Percentiles rank a stretch among this genome's conserved stretches.
These are phyloP conservation scores for Leptopilina drosophilae DNA, from an alignment of 2,888 invertebrate genomes.

Conservation along the genomic window DNA sequence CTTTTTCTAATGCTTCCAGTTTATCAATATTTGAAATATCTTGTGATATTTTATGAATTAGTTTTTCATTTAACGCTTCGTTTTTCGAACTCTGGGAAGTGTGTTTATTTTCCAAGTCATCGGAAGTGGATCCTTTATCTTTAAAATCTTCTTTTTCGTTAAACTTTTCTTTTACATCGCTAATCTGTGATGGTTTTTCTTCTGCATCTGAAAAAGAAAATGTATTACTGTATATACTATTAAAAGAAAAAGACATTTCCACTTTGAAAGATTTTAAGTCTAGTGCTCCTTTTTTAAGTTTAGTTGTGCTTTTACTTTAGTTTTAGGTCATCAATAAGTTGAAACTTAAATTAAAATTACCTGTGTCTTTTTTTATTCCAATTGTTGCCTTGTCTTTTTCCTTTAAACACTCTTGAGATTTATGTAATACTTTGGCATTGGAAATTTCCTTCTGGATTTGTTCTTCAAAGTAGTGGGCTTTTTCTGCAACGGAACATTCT, in stretches of 20 bases:
- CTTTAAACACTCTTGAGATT: constrained; percentile 53
- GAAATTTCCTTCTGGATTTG: constrained; percentile 80
- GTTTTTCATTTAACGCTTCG: background rate
- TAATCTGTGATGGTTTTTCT: background rate
- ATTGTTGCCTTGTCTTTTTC: constrained; percentile 17
- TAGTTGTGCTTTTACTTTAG: too few species aligned
- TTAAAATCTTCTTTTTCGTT: constrained; percentile 37
- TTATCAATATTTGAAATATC: background rate
- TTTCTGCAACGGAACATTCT: constrained; percentile 79
- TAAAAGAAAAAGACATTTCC: background rate
- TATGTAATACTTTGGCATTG: constrained; percentile 57
- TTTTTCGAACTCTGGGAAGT: too few species aligned
- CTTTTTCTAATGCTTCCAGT: constrained; percentile 21
- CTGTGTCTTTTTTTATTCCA: background rate
- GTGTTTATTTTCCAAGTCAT: too few species aligned
- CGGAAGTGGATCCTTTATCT: constrained; percentile 11
- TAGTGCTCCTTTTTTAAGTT: too few species aligned
- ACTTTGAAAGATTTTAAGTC: too few species aligned
- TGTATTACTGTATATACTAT: background rate
- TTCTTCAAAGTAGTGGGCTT: constrained; percentile 81
- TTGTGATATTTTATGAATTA: constrained; percentile 15
- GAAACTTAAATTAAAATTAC: background rate
- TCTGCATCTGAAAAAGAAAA: background rate
- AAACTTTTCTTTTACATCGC: background rate
- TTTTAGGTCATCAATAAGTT: background rate